These are phyloP conservation scores for Callyntrura guangdongensis DNA, from an alignment of 2,888 invertebrate species.

Conservation along the genomic window DNA sequence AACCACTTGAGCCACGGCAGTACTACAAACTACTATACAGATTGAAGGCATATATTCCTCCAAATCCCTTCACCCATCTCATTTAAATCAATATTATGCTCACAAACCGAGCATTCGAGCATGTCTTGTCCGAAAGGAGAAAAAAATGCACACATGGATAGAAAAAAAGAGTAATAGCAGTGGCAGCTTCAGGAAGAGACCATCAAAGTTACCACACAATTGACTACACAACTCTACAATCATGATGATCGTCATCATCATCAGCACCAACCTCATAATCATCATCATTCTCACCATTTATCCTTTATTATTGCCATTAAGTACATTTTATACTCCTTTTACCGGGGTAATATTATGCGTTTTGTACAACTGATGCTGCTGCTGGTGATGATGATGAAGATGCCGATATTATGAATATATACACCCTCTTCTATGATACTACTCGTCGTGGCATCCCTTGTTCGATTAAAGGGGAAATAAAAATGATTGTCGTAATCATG, in stretches of 20 bases:
- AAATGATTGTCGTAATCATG: slow-evolving; percentile 69
- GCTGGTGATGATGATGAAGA: background rate
- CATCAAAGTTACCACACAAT: slow-evolving; percentile 66
- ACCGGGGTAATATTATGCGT: slow-evolving; percentile 26
- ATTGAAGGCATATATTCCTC: slow-evolving; percentile 31
- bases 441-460: background rate
- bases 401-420: slow-evolving; percentile 17
- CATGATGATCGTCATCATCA: slow-evolving; percentile 59
- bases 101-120: background rate
- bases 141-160: background rate
- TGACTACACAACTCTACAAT: slow-evolving; percentile 60
- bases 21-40: too few relatives aligned
- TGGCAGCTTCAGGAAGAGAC: slow-evolving; percentile 13
- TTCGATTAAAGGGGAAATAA: slow-evolving; percentile 69
- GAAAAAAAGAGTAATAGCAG: too few relatives aligned
- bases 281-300: slow-evolving; percentile 72
- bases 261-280: slow-evolving; percentile 57
- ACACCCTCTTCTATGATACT: slow-evolving; percentile 44
- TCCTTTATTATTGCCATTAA: slow-evolving; percentile 73
- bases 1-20: slow-evolving; percentile 67
- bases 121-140: slow-evolving; percentile 10
- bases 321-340: slow-evolving; percentile 51
- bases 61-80: slow-evolving; percentile 44
- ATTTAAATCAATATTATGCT: slow-evolving; percentile 73
- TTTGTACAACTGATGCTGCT: background rate